Evolutionary conservation across 2,888 invertebrate species (phyloP).

Genomic region (Lampropteryx suffumata): DNA sequence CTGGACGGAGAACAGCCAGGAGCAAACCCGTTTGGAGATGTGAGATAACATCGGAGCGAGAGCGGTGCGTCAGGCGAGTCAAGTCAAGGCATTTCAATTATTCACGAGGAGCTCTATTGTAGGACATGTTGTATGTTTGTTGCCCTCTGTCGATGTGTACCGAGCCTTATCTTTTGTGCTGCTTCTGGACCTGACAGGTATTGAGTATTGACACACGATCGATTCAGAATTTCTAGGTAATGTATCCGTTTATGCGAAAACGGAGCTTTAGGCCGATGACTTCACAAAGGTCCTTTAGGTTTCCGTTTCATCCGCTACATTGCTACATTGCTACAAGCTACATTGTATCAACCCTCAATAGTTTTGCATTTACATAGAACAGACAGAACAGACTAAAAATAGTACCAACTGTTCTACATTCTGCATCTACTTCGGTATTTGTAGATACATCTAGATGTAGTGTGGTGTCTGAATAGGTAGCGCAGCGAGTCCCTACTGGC

Average conservation of each 20-base stretch:
- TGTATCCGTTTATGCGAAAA: constrained; percentile 29
- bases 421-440: too few species aligned
- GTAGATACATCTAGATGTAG: constrained; percentile 4
- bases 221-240: constrained; percentile 28
- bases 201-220: constrained; percentile 42
- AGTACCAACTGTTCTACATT: too few species aligned
- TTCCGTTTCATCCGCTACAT: too few species aligned
- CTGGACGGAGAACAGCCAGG: constrained; percentile 18
- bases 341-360: not conserved
- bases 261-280: constrained; percentile 26
- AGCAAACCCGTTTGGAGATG: constrained; percentile 34
- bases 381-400: too few species aligned
- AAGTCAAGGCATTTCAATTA: constrained; percentile 63
- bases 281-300: constrained; percentile 7
- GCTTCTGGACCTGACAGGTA: constrained; percentile 36
- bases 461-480: not conserved
- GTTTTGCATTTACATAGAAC: too few species aligned
- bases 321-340: not conserved
- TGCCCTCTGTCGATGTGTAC: constrained; percentile 41
- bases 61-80: constrained; percentile 50
- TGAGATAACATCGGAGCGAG: constrained; percentile 54
- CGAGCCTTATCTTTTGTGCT: constrained; percentile 44
- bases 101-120: constrained; percentile 61
- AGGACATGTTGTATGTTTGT: constrained; percentile 47
- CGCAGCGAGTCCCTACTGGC: too few species aligned